Conservation (phyloP, 2,888 invertebrate genomes). For the Dascillus cervinus region DNA sequence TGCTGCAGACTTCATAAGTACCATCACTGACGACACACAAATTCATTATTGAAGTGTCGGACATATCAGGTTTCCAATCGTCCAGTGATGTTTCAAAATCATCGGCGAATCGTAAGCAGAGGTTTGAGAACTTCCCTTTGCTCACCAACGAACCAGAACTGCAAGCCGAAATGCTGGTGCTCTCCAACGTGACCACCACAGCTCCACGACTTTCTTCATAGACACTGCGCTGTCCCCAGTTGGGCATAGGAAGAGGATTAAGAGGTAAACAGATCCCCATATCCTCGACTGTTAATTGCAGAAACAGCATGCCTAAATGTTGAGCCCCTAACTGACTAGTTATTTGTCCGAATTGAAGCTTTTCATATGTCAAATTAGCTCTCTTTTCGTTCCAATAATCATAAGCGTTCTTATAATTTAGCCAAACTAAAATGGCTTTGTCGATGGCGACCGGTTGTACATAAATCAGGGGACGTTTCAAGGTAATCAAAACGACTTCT, state of each 20-base stretch:
- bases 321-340: constrained; percentile 68
- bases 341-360: constrained; percentile 71
- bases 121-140: constrained; percentile 82
- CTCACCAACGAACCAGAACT: constrained; percentile 93
- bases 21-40: constrained; percentile 98
- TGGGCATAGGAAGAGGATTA: constrained; percentile 67
- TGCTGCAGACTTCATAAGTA: constrained; percentile 93
- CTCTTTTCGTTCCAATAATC: constrained; percentile 99
- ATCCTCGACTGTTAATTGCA: constrained; percentile 92
- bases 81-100: constrained; percentile 95
- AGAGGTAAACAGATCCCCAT: constrained; percentile 93
- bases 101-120: constrained; percentile 92
- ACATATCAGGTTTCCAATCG: constrained; percentile 92
- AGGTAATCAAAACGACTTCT: constrained; percentile 81
- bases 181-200: constrained; percentile 91
- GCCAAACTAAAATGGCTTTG: constrained; percentile 96
- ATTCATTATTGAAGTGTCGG: constrained; percentile 73
- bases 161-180: constrained; percentile 89
- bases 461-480: constrained; percentile 90
- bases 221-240: constrained; percentile 57
- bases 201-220: constrained; percentile 83
- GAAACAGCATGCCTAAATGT: constrained; percentile 80
- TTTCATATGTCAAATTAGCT: constrained; percentile 73
- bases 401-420: constrained; percentile 98
- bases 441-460: constrained; percentile 97